phyloP scores from a whole-genome alignment of 2,113 vertebrate genomes.

The Ageneiosus marmoratus region DNA sequence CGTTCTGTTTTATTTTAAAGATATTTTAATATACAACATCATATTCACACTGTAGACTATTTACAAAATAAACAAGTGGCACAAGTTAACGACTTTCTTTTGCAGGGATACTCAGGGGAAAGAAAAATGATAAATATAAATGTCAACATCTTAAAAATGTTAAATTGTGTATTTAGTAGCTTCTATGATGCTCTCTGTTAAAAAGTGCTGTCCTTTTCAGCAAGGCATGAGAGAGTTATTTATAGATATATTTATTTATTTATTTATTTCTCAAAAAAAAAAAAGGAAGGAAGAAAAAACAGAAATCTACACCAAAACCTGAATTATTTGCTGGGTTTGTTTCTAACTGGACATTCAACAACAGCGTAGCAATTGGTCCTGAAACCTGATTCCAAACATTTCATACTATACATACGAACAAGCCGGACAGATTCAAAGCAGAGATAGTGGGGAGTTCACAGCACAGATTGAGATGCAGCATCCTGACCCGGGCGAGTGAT shows the following conservation, averaged over 20 bases:
- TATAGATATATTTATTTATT: conserved; percentile 33
- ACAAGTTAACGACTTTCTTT: conserved; percentile 66
- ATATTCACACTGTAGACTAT: conserved; percentile 78
- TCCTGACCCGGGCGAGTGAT: not conserved
- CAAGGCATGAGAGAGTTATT: conserved; percentile 58
- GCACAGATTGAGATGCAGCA: not conserved
- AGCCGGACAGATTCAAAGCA: not conserved
- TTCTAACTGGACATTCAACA: conserved; percentile 28
- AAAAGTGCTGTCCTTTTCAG: conserved; percentile 70
- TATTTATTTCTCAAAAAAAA: conserved; percentile 23
- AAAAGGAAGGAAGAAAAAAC: conserved; percentile 59
- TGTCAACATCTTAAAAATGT: conserved; percentile 58
- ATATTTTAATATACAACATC: conserved; percentile 81
- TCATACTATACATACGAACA: not conserved
- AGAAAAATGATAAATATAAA: conserved; percentile 62
- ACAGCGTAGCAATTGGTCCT: conserved; percentile 51
- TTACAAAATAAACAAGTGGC: conserved; percentile 81
- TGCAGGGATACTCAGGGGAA: conserved; percentile 55
- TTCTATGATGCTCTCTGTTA: conserved; percentile 63
- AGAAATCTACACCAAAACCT: conserved; percentile 23
- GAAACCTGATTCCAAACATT: conserved; percentile 25
- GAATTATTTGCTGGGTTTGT: conserved; percentile 19
- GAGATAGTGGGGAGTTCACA: not conserved
- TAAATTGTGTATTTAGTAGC: conserved; percentile 61
- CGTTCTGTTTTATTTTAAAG: conserved; percentile 78